Base-by-base conservation (phyloP, 2,888 invertebrate species). In the Eledona agricola region DNA sequence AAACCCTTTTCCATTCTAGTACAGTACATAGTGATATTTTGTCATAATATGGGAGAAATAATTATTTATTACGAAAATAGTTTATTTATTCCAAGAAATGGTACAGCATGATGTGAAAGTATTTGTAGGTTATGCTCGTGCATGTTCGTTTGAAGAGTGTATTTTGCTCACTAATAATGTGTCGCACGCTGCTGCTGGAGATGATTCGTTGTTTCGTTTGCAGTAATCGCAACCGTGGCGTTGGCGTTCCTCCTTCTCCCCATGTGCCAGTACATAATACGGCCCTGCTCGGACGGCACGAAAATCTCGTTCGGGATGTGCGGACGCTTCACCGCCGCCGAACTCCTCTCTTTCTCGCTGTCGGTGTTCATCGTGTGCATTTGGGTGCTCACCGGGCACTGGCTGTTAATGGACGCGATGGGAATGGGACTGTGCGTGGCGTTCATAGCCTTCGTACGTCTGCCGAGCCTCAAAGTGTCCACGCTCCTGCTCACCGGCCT, bases 391-490 rank as follows among this genome's bases (percentile, higher is more conserved):
- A 97, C 97, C 53, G 97, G 96, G 1, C 96, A 97, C 79, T 97
- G 97, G 97, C 83, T 97, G 64, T 84, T 97, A 43, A 97, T 97
- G 96, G 96, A 97, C 79, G 96, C 96, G 13, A 93, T 97, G 89
- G 97, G 96, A 55, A 96, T 97, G 96, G 96, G 96, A 1, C 81
- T 97, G 29, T 97, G 96, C 78, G 96, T 97, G 64, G 96, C 96
- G 50, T 97, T 97, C 79, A 97, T 97, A 73, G 96, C 96, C 12
- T 90, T 97, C 74, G 95, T 97, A 63, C 87, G 96, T 35, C 82
- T 97, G 73, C 97, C 96, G 43, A 96, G 95, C 75, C 83, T 97
- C 65, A 97, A 97, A 80, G 93, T 93, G 61, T 97, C 96, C 42
- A 97, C 96, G 10, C 80, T 97, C 55, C 83, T 97, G 62, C 84